A percentile compares a stretch with the other conserved stretches of the same genome.
Evolutionary conservation across 2,113 vertebrate species (phyloP).

Genomic region (Serinus canaria): DNA sequence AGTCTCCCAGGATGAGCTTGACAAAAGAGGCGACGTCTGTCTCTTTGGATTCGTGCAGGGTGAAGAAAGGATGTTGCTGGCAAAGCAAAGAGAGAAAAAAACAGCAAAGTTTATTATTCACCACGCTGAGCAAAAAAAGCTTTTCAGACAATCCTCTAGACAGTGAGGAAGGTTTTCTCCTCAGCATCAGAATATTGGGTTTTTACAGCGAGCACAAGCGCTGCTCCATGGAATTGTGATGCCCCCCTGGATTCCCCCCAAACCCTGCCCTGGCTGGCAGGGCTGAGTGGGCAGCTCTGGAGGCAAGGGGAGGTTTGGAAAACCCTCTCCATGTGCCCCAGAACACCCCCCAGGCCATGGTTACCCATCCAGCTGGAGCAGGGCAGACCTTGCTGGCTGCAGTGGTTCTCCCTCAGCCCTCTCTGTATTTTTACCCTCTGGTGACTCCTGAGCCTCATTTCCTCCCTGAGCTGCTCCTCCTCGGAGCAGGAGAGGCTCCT

Average conservation of each 20-base stretch:
- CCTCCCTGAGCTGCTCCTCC: conserved; percentile 31
- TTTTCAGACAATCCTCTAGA: not conserved
- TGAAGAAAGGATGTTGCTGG: conserved; percentile 96
- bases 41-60: conserved; percentile 92
- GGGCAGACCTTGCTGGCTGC: not conserved
- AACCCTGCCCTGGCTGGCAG: not conserved
- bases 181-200: not conserved
- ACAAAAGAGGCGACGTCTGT: conserved; percentile 97
- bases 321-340: not conserved
- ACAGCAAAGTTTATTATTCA: not conserved
- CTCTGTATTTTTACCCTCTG: conserved; percentile 31
- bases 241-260: not conserved
- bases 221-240: not conserved
- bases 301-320: not conserved
- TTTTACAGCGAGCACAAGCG: not conserved
- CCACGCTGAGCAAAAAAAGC: not conserved
- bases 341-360: not conserved
- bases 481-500: conserved; percentile 21
- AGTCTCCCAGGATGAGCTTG: conserved; percentile 90
- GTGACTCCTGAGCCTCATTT: conserved; percentile 14
- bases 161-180: not conserved
- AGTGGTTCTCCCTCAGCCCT: not conserved
- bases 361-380: not conserved
- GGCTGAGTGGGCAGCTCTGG: not conserved
- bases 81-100: conserved; percentile 38